Base-by-base conservation (phyloP, 2,888 invertebrate genomes). In the Pseudanteris insignis region DNA sequence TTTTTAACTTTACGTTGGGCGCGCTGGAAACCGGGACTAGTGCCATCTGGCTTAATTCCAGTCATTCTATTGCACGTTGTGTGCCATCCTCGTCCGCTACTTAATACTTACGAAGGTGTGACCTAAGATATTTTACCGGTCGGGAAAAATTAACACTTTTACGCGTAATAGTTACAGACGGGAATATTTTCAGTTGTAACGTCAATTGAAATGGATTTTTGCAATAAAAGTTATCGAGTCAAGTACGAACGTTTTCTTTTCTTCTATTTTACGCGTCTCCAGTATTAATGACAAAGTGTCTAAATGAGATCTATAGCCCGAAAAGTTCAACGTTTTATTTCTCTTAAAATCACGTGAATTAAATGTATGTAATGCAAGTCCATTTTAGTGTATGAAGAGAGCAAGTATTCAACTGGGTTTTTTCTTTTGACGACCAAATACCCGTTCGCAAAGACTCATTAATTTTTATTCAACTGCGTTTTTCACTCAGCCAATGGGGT, bases 21-120 rank as follows among this genome's bases (percentile, higher is more conserved):
- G 47, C 18, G 55, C 30, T 55, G 50, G 57, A 51, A 55, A 57
- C 46, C 46, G 58, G 62, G 62, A 63, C 36, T 57, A 32, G 32
- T 63, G 62, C 62, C 63, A 63, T 58, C 48, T 63, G 63, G 63
- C 58, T 58, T 48, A 48, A 44, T 53, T 62, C 62, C 62, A 62
- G 62, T 57, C 41, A 38, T 47, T 21, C 38, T 50, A 7, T 28
- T 11, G 38, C 32, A 11, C 26, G 15, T 2, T 21, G 28, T 15
- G 38, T 34, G 30, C 40, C 14, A 36, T 46, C 40, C 47, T 34
- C 48, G 44, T 48, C 38, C 46, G 25, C 47, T 26, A 51, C 55
- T 50, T 55, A 55, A 61, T 55, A 55, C 55, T 11, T 9, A n/a
- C n/a, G n/a, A n/a, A n/a, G n/a, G n/a, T n/a, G 29, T 12, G 41